Conservation (phyloP, 2,888 invertebrate species). For the Synergus laeviventris region DNA sequence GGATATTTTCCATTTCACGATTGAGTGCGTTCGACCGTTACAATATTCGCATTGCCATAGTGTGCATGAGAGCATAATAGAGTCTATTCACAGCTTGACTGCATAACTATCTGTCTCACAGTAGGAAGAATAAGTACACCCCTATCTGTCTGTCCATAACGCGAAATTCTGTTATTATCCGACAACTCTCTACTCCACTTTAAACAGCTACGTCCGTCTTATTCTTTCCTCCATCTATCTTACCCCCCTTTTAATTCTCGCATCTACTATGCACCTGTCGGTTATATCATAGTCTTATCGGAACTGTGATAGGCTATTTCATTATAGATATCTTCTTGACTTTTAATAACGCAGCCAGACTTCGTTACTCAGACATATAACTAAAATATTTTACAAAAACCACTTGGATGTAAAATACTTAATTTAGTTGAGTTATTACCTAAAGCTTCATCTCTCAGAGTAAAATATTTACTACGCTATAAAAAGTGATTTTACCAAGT, state of each 20-base stretch:
- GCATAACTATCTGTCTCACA: neutral
- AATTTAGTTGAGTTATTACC: conserved; percentile 3
- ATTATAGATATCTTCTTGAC: neutral
- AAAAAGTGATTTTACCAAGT: conserved; percentile 27
- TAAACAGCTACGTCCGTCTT: neutral
- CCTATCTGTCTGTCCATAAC: neutral
- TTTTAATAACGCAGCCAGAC: neutral
- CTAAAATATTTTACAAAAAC: no score
- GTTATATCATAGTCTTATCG: neutral
- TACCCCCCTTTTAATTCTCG: neutral
- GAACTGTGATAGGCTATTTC: neutral
- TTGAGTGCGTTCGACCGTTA: neutral
- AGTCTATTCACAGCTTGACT: neutral
- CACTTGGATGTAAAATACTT: neutral
- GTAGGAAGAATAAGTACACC: neutral
- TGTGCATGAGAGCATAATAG: neutral
- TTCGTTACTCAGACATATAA: neutral
- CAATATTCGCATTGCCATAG: neutral
- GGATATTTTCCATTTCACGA: neutral
- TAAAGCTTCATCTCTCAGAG: neutral
- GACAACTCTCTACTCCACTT: neutral
- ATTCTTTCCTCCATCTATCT: neutral
- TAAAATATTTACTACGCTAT: conserved; percentile 36
- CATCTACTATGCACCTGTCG: neutral
- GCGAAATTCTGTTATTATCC: neutral